Percentiles rank a stretch among this genome's conserved stretches.
Conservation (phyloP, 1,140 invertebrate genomes). For the Nymphalis io region DNA sequence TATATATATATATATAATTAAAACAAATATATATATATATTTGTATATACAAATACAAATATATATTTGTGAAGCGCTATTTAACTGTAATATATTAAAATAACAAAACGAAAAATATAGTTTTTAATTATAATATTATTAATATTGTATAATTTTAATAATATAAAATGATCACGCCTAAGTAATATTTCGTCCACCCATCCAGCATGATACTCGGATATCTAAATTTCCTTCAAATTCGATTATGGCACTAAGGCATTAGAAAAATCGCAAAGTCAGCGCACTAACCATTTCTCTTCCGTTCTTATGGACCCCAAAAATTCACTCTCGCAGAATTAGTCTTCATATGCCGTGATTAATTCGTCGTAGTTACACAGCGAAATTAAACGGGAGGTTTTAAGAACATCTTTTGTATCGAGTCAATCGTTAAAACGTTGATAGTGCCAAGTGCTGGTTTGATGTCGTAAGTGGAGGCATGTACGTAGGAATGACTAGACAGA, state of each 20-base stretch:
- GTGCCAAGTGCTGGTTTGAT: too few relatives aligned
- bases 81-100: too few relatives aligned
- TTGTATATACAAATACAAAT: too few relatives aligned
- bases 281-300: slow-evolving; percentile 50
- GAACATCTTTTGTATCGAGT: neutral
- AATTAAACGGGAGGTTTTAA: slow-evolving; percentile 40
- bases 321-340: slow-evolving; percentile 60
- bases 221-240: slow-evolving; percentile 56
- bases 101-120: too few relatives aligned
- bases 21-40: too few relatives aligned
- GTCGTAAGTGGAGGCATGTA: too few relatives aligned
- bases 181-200: slow-evolving; percentile 34
- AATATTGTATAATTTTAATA: too few relatives aligned
- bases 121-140: too few relatives aligned
- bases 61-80: too few relatives aligned
- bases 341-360: slow-evolving; percentile 54
- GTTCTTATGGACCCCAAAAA: slow-evolving; percentile 45
- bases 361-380: slow-evolving; percentile 44
- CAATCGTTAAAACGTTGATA: too few relatives aligned
- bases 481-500: too few relatives aligned
- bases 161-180: slow-evolving; percentile 3
- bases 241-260: slow-evolving; percentile 53
- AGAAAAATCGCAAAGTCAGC: slow-evolving; percentile 51
- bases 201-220: slow-evolving; percentile 50
- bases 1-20: too few relatives aligned